Conservation (phyloP, 2,113 vertebrate genomes). For the Rhodinocichla rosea region DNA sequence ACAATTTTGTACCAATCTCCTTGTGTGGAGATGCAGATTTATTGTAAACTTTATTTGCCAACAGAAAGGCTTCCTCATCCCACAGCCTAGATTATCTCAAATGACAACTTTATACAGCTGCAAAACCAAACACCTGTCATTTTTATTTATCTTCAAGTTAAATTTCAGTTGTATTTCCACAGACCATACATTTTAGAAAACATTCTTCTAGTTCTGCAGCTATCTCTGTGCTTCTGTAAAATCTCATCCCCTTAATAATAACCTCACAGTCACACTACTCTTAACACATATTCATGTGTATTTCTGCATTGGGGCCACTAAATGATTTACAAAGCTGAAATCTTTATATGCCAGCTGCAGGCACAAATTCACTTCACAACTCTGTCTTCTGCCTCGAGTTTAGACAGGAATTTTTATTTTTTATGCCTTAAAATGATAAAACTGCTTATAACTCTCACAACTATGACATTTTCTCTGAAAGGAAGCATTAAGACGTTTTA, state of each 20-base stretch:
- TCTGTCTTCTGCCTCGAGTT: background rate
- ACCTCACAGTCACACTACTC: background rate
- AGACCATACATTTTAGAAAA: background rate
- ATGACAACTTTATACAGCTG: background rate
- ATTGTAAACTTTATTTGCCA: background rate
- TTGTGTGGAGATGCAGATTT: background rate
- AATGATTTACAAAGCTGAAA: background rate
- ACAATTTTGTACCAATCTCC: background rate
- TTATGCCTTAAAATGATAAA: background rate
- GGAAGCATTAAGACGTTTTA: background rate
- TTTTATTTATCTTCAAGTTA: background rate
- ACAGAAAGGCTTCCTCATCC: background rate
- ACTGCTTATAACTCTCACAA: background rate
- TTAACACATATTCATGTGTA: background rate
- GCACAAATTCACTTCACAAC: background rate
- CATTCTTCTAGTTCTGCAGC: background rate
- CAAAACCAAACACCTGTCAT: background rate
- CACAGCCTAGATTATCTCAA: background rate
- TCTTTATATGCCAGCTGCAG: background rate
- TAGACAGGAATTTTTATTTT: background rate
- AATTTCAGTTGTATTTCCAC: background rate
- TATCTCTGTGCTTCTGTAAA: background rate
- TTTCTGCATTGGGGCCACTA: background rate
- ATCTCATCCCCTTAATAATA: background rate
- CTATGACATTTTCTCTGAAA: background rate